Base-by-base conservation (phyloP, 2,113 vertebrate species). In the Rutilus rutilus region DNA sequence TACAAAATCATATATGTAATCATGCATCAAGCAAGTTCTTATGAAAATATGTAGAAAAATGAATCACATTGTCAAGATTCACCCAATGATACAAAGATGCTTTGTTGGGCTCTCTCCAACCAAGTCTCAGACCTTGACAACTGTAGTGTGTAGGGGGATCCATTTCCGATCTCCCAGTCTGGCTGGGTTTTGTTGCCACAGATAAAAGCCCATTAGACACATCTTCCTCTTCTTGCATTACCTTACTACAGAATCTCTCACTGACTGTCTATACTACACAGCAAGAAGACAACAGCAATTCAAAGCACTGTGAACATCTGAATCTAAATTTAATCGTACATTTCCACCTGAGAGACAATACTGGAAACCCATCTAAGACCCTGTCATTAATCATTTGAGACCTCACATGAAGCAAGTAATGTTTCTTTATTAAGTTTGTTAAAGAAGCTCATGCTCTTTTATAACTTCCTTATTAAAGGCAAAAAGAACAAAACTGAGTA, bases 181-280 rank as follows among this genome's bases (percentile, higher is more conserved):
- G 91, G 91, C 92, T 95, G 93, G 93, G 92, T 95, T 95, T 93
- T 92, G 94, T 95, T 95, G 95, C 94, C 93, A 93, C 91, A 93
- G 95, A 96, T 96, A 96, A 96, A 95, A 96, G 94, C 93, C 94
- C 93, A 94, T 96, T 96, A 96, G 93, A 93, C 93, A 92, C 93
- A 93, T 95, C 90, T 92, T 91, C 86, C 90, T 86, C 91, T 90
- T 54, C 87, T 86, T 73, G 50, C 86, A 77, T 87, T 88, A 87
- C 82, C 82, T 85, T 85, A 85, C 74, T 78, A 78, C 82, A 59
- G 45, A 75, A 83, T 85, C 83, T 33, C 92, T 90, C 86, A 86
- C 89, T 91, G 92, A 91, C 90, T 92, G 88, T 89, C 89, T 92
- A 25, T 86, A 81, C 6, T 23, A 79, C 6, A 79, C 15, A 50